Conservation (phyloP, 2,113 vertebrate species). For the Cettia cetti region DNA sequence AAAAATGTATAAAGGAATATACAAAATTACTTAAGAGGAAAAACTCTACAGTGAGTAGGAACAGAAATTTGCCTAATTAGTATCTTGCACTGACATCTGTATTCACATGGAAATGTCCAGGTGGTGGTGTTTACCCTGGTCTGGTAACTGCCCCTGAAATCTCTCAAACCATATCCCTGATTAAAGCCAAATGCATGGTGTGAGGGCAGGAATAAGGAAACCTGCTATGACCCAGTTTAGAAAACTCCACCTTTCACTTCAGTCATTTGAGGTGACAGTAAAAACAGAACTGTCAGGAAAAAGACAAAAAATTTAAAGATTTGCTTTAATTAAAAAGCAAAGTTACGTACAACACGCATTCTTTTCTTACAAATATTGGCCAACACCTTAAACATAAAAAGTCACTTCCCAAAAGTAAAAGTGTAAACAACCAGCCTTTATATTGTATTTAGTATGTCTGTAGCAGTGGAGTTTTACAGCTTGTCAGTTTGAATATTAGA, state of each 20-base stretch:
- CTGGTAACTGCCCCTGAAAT: neutral
- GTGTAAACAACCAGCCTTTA: neutral
- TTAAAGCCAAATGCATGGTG: neutral
- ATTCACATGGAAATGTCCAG: neutral
- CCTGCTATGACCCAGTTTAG: neutral
- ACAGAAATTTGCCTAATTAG: neutral
- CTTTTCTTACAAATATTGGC: neutral
- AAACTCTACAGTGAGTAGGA: neutral
- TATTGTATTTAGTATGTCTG: neutral
- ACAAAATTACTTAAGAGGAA: neutral
- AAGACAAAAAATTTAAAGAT: neutral
- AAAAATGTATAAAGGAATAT: neutral
- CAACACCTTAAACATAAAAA: neutral
- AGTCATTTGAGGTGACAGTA: neutral
- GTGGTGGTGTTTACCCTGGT: neutral
- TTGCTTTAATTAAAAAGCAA: neutral
- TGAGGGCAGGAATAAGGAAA: neutral
- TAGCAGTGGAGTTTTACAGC: neutral
- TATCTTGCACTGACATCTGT: neutral
- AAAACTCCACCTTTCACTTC: neutral
- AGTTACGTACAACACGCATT: neutral
- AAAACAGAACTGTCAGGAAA: neutral
- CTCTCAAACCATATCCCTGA: accelerated
- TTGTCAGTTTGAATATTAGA: neutral
- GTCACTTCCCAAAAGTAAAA: neutral